Evolutionary conservation across 2,113 vertebrate genomes (phyloP).

Genomic region (Alexandromys fortis): DNA sequence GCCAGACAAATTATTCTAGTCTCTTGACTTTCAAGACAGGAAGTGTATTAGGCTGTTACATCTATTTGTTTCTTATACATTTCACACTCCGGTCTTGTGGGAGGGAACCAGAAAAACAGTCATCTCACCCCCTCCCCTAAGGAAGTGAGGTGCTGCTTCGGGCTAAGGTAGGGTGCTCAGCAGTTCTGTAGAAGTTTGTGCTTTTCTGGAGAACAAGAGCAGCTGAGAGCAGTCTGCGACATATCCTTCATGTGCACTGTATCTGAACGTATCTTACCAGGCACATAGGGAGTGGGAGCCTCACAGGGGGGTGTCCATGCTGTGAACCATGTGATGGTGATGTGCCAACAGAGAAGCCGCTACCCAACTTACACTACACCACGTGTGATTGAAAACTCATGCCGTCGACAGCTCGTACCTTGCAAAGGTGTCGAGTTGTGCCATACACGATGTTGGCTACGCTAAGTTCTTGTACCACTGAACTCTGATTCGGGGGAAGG

Average conservation of each 20-base stretch:
- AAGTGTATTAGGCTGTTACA: constrained; percentile 23
- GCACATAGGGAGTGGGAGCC: neutral
- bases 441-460: neutral
- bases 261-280: neutral
- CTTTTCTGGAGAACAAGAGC: neutral
- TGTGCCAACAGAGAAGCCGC: neutral
- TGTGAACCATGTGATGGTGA: neutral
- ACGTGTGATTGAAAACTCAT: neutral
- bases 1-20: constrained; percentile 54
- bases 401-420: neutral
- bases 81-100: neutral
- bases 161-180: neutral
- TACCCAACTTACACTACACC: neutral
- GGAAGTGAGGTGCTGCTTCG: neutral
- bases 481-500: neutral
- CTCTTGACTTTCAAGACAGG: neutral
- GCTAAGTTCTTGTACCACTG: neutral
- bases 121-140: neutral
- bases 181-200: neutral
- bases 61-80: constrained; percentile 9
- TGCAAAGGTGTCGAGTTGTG: neutral
- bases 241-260: neutral
- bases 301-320: neutral
- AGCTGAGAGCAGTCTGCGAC: neutral
- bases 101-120: neutral